Base-by-base conservation (phyloP, 2,797 vertebrate species). In the Sebastes trivittatus region DNA sequence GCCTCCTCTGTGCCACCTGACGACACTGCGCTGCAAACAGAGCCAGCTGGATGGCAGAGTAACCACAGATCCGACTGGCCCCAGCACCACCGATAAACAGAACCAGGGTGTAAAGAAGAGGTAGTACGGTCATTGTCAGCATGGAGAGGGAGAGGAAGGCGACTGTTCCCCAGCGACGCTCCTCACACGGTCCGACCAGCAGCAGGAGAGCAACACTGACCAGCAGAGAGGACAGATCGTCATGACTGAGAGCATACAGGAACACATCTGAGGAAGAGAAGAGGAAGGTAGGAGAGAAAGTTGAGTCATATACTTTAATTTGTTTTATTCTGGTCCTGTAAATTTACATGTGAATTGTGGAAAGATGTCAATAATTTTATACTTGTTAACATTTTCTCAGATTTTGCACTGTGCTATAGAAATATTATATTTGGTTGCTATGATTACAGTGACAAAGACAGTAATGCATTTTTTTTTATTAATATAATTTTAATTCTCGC, bases 181-280 rank as follows among this genome's bases (percentile, higher is more conserved):
- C 97, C 91, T 97, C 96, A 54, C 83, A 86, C 18, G 95, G 94
- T 55, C 96, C 95, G 10, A 96, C 59, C n/a, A 91, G 36, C 52
- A 96, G 87, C 87, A 97, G 86, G 27, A 97, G 87, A 6, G 87
- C 75, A 29, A 96, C 84, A 36, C 94, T 97, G 91, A 96, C 75
- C 77, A 97, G 87, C 77, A 98, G 94, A n/a, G 96, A 92, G 0
- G 91, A 73, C 9, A 94, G 67, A 2, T 97, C 95, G 2, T 95
- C 93, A 1, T 97, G 96, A 81, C 95, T 97, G 72, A 98, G 74
- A 10, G 95, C 93, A 42, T 97, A 96, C 77, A 97, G 95, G 79
- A 96, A 85, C 59, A 98, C 90, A 76, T 94, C 97, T 98, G 90
- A 58, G 77, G 81, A 67, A 23, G 23, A 78, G n/a, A 55, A 22